These are phyloP conservation scores for Plebejus melissa DNA, from an alignment of 2,888 invertebrate species.

Conservation along the genomic window DNA sequence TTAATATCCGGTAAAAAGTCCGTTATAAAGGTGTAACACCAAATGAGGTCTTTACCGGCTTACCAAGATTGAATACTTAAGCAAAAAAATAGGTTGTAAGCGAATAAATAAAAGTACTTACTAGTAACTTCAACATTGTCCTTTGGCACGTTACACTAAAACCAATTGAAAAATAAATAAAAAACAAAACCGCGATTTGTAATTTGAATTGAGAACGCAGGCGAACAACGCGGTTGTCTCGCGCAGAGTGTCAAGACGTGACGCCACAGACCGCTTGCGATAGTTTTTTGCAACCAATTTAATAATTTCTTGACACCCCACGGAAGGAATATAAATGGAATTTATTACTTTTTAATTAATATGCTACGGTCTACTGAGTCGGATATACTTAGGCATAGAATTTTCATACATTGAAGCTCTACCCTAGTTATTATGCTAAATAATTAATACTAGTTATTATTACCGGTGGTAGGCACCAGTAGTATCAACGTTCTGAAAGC, in stretches of 20 bases:
- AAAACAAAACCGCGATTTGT: constrained; percentile 33
- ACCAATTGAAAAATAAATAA: constrained; percentile 32
- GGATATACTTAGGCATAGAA: neutral
- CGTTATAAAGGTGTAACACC: too few relatives aligned
- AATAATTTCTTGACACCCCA: neutral
- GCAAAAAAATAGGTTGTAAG: too few relatives aligned
- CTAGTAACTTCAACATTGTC: constrained; percentile 36
- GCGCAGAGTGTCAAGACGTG: constrained; percentile 42
- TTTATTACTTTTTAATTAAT: constrained; percentile 8
- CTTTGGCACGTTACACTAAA: constrained; percentile 14
- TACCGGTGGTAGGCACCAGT: too few relatives aligned
- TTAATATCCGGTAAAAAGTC: too few relatives aligned
- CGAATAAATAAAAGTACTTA: constrained; percentile 29
- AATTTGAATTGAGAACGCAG: constrained; percentile 45
- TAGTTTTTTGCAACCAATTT: constrained; percentile 17
- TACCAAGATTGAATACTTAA: too few relatives aligned
- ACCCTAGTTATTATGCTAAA: too few relatives aligned
- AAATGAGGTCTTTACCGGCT: too few relatives aligned
- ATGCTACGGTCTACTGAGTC: neutral
- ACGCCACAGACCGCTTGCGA: constrained; percentile 29
- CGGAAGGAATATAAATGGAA: neutral
- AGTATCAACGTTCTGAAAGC: too few relatives aligned
- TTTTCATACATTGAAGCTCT: neutral
- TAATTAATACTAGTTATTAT: too few relatives aligned
- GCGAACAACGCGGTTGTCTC: constrained; percentile 43